Conservation (phyloP, 2,888 invertebrate genomes). For the Leptogaster cylindrica region DNA sequence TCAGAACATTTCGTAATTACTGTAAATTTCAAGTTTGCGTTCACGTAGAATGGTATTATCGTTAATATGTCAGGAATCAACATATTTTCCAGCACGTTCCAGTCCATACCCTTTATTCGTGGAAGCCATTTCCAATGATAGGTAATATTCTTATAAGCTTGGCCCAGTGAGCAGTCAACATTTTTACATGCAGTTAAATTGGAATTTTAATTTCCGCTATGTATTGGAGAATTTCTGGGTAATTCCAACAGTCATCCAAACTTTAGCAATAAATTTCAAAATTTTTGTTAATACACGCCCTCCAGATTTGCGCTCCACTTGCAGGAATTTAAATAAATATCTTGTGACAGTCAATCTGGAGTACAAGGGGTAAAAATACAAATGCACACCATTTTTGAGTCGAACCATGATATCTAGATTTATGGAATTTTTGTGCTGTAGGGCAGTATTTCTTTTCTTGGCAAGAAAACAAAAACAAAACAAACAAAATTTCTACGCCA, state of each 20-base stretch:
- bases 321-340: not conserved
- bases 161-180: not conserved
- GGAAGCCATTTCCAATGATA: too few species aligned
- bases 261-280: not conserved
- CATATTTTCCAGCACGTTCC: too few species aligned
- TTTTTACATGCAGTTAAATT: not conserved
- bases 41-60: too few species aligned
- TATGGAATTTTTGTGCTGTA: not conserved
- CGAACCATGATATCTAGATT: not conserved
- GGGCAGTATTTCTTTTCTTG: not conserved
- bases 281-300: not conserved
- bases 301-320: not conserved
- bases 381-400: not conserved
- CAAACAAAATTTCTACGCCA: not conserved
- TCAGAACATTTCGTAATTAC: too few species aligned
- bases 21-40: too few species aligned
- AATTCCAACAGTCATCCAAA: not conserved
- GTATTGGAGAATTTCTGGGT: not conserved
- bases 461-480: too few species aligned
- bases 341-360: too few species aligned
- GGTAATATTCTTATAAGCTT: too few species aligned
- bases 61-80: too few species aligned
- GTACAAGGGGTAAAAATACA: not conserved
- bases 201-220: not conserved
- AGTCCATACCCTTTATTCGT: too few species aligned